A percentile compares a stretch with the other conserved stretches of the same genome.
Conservation (phyloP, 2,797 vertebrate species). For the Enteromius paludinosus region DNA sequence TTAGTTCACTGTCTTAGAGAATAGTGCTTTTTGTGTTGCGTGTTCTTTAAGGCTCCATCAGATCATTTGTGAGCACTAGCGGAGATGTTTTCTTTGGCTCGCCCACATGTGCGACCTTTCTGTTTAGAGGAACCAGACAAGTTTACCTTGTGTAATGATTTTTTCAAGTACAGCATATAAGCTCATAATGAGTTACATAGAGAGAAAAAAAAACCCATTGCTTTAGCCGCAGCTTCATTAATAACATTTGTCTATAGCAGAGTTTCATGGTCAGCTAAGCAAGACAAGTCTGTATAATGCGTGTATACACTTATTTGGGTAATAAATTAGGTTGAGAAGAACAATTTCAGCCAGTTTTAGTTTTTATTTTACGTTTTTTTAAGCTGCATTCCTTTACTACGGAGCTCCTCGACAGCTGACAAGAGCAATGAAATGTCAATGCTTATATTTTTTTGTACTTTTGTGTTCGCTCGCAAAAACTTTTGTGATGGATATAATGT, state of each 20-base stretch:
- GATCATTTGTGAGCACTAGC: slow-evolving; percentile 21
- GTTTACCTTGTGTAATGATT: slow-evolving; percentile 8
- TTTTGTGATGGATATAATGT: not conserved
- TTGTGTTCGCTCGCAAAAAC: not conserved
- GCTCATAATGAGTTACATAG: slow-evolving; percentile 18
- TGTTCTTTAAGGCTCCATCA: slow-evolving; percentile 28
- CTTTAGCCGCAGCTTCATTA: not conserved
- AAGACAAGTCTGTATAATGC: not conserved
- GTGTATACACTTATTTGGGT: not conserved
- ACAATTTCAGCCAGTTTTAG: not conserved
- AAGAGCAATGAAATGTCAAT: not conserved
- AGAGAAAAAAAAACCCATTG: not conserved
- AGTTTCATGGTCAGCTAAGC: not conserved
- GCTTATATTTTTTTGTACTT: not conserved
- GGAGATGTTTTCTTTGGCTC: slow-evolving; percentile 13
- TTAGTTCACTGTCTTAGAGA: slow-evolving; percentile 6
- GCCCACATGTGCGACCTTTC: slow-evolving; percentile 31
- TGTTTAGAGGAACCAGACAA: not conserved
- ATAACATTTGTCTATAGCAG: slow-evolving; percentile 6
- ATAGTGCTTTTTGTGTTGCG: not conserved
- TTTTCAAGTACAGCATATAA: not conserved
- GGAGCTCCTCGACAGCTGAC: not conserved
- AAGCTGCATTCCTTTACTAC: not conserved
- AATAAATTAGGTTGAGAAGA: not conserved
- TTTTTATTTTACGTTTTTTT: not conserved